Base-by-base conservation (phyloP, 2,888 invertebrate genomes). In the Caenorhabditis parvicauda region DNA sequence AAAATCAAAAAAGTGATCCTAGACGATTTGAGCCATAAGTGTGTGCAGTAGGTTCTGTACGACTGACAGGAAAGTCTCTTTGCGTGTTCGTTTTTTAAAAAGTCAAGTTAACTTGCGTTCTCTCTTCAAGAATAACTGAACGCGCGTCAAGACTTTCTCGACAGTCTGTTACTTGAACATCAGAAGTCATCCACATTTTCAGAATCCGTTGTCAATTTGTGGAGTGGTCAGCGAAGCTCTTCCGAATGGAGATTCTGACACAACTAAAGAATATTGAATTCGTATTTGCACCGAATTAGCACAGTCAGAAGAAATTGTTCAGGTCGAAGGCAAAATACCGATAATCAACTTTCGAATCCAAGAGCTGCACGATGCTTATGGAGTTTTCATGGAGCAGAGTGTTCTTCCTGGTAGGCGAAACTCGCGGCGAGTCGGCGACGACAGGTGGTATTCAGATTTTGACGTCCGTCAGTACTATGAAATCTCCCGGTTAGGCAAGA, bases 401-500 rank as follows among this genome's bases (percentile, higher is more conserved):
- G 53, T 45, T 3, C 54, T 66, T 45, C 57, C 66, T 3, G 49
- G 54, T 54, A 25, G 24, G 19, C 19, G 19, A n/a, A n/a, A n/a
- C n/a, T n/a, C n/a, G n/a, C n/a, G n/a, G n/a, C n/a, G n/a, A n/a
- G n/a, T n/a, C n/a, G n/a, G n/a, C n/a, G n/a, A n/a, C n/a, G n/a
- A n/a, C n/a, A 43, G 19, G 4, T 43, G 4, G n/a, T 17, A 43
- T 43, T 41, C 46, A 60, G 70, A 71, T 37, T 59, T 54, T 21
- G 60, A 64, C 17, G 58, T 71, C n/a, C 52, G 66, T 4, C 68
- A 68, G 27, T 68, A 54, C 44, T 71, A 59, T 25, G 70, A 71
- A 37, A 61, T 71, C 3, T 62, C 64, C 0, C 49, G 70, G 3
- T 51, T 66, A 0, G 68, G 64, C 2, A 25, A 47, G 6, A 66